Conservation (phyloP, 2,113 vertebrate genomes). For the Amazona guildingii region DNA sequence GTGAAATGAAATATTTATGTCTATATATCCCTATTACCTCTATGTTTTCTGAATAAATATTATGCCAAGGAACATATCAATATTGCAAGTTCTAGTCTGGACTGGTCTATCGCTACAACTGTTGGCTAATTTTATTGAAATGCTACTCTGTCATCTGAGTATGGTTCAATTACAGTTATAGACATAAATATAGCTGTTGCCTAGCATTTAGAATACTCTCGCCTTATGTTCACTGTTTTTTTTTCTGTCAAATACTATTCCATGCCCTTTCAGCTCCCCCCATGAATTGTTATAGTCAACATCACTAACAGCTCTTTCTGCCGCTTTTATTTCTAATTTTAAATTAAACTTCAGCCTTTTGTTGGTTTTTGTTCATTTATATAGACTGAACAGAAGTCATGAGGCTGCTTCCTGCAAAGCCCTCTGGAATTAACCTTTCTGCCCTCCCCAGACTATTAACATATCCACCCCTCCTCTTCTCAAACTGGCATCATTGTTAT, state of each 20-base stretch:
- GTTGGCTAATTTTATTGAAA: constrained; percentile 47
- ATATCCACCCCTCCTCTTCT: not conserved
- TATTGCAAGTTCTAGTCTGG: not conserved
- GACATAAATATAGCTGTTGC: constrained; percentile 41
- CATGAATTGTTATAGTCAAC: not conserved
- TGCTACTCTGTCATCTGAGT: not conserved
- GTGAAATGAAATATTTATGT: constrained; percentile 7
- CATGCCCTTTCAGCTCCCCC: not conserved
- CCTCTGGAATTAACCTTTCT: not conserved
- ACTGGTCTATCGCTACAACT: not conserved
- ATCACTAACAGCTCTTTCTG: not conserved
- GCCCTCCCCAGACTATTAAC: not conserved
- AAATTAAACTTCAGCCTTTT: not conserved
- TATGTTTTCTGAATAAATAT: constrained; percentile 33
- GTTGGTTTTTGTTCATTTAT: not conserved
- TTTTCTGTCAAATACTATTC: not conserved
- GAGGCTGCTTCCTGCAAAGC: not conserved
- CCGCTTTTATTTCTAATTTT: not conserved
- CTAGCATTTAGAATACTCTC: not conserved
- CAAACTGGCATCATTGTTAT: not conserved
- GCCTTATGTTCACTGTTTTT: not conserved
- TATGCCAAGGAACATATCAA: not conserved
- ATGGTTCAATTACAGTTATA: constrained; percentile 33
- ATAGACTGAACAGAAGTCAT: not conserved
- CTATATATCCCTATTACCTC: not conserved